Evolutionary conservation across 2,797 vertebrate genomes (phyloP), one percentile per base, ranked within the genome.

Genomic region (Urocyon cinereoargenteus): DNA sequence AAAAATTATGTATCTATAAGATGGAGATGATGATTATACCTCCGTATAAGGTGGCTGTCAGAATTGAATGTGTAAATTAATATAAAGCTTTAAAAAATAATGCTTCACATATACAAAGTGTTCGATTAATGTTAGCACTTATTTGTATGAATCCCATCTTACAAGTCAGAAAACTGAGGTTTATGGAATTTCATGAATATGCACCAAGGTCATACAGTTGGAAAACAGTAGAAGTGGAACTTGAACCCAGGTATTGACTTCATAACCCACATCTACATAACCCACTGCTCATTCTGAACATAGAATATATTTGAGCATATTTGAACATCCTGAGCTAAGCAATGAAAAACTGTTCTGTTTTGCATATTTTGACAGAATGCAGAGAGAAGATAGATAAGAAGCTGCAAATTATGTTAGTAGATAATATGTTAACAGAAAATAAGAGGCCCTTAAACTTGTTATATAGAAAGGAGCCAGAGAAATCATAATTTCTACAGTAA

Each of bases 391-490:
- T 24, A 57, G 51, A 77, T 53, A 91, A 53, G 21, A 85, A 92
- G 26, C 28, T 88, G 91, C 19, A 85, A 49, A 59, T 91, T 92
- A 89, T 75, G 89, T 26, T 75, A 83, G 62, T 51, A 82, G 7
- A 9, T 55, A 86, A n/a, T 45, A 57, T 22, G 34, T 28, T 73
- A n/a, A 96, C 88, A 90, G 49, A 86, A 94, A 97, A 86, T 68
- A 45, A 78, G 18, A 85, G n/a, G 53, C 6, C 3, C 1, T 21
- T 57, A 88, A 94, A 72, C 3, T 79, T 86, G 1, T 88, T 90
- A 62, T 34, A 34, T 31, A 26, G 81, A 64, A 53, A 40, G 82
- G 34, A 62, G 45, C 9, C n/a, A 72, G 31, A 96, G 15, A 89
- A 81, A 26, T 68, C 10, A 3, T 55, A n/a, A 36, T 62, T 64